phyloP scores from a whole-genome alignment of 2,888 invertebrate species.

The Parnassius glacialis region DNA sequence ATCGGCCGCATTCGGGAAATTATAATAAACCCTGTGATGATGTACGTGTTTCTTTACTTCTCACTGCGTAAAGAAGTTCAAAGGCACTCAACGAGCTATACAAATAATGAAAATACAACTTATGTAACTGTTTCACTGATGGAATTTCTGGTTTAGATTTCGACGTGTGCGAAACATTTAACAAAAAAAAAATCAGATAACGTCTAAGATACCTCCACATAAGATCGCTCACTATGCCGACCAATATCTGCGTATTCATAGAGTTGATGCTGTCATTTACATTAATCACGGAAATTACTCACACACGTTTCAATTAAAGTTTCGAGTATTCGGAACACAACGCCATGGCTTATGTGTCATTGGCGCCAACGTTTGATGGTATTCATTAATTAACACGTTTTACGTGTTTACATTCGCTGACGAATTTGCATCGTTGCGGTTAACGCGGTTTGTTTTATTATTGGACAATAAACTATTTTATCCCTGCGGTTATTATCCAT shows the following conservation, averaged over 20 bases:
- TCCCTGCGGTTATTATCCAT: neutral
- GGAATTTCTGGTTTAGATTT: no score
- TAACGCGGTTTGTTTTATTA: constrained; percentile 23
- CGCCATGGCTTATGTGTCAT: constrained; percentile 53
- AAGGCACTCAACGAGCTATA: no score
- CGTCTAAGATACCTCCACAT: constrained; percentile 7
- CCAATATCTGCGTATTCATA: constrained; percentile 8
- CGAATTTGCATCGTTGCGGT: constrained; percentile 33
- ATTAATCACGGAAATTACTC: constrained; percentile 44
- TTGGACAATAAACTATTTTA: constrained; percentile 10
- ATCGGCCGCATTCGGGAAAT: no score
- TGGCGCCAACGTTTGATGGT: constrained; percentile 61
- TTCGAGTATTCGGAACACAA: constrained; percentile 51
- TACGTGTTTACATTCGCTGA: constrained; percentile 38
- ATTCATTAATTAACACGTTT: constrained; percentile 61
- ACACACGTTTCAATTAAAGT: constrained; percentile 44
- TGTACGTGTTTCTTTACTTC: no score
- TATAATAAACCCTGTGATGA: no score
- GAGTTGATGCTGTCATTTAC: constrained; percentile 30
- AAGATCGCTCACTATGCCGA: constrained; percentile 9
- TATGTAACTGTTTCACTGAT: no score
- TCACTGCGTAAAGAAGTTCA: no score
- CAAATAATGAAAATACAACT: no score
- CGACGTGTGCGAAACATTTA: constrained; percentile 1
- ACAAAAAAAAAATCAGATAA: constrained; percentile 11